These are phyloP conservation scores for Papilio elwesi DNA, from an alignment of 2,888 invertebrate genomes.

Conservation along the genomic window DNA sequence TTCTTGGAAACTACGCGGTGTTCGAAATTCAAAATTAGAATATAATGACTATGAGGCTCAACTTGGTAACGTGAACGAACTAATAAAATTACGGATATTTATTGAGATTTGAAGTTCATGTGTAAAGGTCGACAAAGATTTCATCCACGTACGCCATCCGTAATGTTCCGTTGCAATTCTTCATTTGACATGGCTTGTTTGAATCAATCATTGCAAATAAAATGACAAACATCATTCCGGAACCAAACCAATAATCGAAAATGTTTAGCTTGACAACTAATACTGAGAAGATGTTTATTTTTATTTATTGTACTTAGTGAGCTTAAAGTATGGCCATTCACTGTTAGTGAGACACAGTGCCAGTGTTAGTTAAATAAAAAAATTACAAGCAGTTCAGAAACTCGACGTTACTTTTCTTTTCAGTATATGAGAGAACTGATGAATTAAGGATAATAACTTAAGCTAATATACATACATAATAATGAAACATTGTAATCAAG, in stretches of 20 bases:
- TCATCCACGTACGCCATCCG: slow-evolving; percentile 57
- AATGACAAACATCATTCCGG: slow-evolving; percentile 29
- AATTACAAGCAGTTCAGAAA: too few relatives aligned
- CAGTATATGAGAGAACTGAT: too few relatives aligned
- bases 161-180: slow-evolving; percentile 75
- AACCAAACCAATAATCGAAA: slow-evolving; percentile 13
- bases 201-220: slow-evolving; percentile 63
- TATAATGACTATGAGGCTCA: slow-evolving; percentile 28
- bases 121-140: slow-evolving; percentile 52
- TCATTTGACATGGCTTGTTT: slow-evolving; percentile 75
- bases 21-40: slow-evolving; percentile 38
- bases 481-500: too few relatives aligned
- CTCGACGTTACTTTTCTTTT: too few relatives aligned
- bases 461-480: too few relatives aligned
- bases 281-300: slow-evolving; percentile 1
- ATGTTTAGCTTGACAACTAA: background rate
- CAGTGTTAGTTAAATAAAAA: too few relatives aligned
- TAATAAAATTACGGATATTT: slow-evolving; percentile 34
- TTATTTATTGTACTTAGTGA: background rate
- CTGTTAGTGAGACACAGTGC: too few relatives aligned
- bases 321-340: background rate
- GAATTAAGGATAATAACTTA: too few relatives aligned
- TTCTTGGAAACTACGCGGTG: slow-evolving; percentile 37
- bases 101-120: slow-evolving; percentile 50
- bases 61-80: slow-evolving; percentile 34